phyloP scores from a whole-genome alignment of 2,797 vertebrate species.

The Alosa sapidissima region DNA sequence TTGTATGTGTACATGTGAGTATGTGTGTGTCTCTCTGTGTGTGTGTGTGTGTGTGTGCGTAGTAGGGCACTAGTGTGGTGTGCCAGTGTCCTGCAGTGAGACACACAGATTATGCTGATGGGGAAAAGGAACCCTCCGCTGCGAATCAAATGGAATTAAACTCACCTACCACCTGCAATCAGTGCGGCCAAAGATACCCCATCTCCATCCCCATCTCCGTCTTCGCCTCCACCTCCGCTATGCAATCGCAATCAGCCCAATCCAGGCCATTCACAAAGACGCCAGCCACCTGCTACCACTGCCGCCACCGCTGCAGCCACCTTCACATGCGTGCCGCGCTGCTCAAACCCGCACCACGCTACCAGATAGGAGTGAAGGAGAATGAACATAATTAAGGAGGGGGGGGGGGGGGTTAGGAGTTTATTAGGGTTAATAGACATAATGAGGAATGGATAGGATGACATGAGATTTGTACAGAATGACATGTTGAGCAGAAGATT shows the following conservation, averaged over 20 bases:
- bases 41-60: conserved; percentile 31
- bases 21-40: conserved; percentile 14
- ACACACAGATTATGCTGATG: conserved; percentile 36
- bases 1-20: neutral
- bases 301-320: neutral
- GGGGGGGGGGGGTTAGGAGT: neutral
- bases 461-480: neutral
- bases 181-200: conserved; percentile 27
- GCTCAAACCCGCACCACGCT: neutral
- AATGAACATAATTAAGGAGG: neutral
- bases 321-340: neutral
- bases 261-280: neutral
- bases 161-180: conserved; percentile 47
- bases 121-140: conserved; percentile 45
- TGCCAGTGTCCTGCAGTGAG: conserved; percentile 39
- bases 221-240: neutral
- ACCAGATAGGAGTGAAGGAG: neutral
- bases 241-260: conserved; percentile 12
- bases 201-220: neutral
- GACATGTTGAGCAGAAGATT: neutral
- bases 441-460: neutral
- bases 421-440: neutral
- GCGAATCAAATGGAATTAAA: conserved; percentile 48
- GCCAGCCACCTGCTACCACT: neutral
- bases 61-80: neutral